A percentile compares a stretch with the other conserved stretches of the same genome.
Conservation (phyloP, 30 jellyfish, hydroid and myxozoan species). For the Aurelia aurita region DNA sequence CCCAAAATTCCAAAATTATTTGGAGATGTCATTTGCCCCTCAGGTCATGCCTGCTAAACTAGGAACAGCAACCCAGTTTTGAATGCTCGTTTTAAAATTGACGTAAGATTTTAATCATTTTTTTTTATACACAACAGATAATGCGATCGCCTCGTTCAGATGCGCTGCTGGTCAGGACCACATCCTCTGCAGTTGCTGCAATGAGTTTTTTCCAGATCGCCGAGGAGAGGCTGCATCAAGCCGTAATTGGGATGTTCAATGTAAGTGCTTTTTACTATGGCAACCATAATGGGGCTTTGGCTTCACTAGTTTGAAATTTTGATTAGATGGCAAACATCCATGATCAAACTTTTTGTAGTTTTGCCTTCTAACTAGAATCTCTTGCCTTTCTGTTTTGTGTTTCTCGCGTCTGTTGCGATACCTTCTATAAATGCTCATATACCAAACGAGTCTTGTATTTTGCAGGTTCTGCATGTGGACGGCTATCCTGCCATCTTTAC, state of each 20-base stretch:
- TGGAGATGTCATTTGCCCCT: too few species aligned
- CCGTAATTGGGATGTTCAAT: slow-evolving; percentile 19
- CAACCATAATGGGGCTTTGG: too few species aligned
- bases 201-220: slow-evolving; percentile 68
- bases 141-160: slow-evolving; percentile 1
- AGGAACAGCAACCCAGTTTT: too few species aligned
- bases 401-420: background rate
- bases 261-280: slow-evolving; percentile 1
- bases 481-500: slow-evolving; percentile 57
- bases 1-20: too few species aligned
- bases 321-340: too few species aligned
- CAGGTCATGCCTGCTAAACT: too few species aligned
- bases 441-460: background rate
- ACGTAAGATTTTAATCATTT: too few species aligned
- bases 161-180: slow-evolving; percentile 57
- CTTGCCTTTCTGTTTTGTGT: too few species aligned
- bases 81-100: too few species aligned
- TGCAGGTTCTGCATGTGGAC: slow-evolving; percentile 57
- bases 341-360: too few species aligned
- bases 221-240: slow-evolving; percentile 11
- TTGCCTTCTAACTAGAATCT: too few species aligned
- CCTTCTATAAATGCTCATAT: background rate
- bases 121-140: background rate
- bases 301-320: too few species aligned
- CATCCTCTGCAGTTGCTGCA: slow-evolving; percentile 64